These are phyloP conservation scores for Sander lucioperca DNA, from an alignment of 2,113 vertebrate species.

Conservation along the genomic window DNA sequence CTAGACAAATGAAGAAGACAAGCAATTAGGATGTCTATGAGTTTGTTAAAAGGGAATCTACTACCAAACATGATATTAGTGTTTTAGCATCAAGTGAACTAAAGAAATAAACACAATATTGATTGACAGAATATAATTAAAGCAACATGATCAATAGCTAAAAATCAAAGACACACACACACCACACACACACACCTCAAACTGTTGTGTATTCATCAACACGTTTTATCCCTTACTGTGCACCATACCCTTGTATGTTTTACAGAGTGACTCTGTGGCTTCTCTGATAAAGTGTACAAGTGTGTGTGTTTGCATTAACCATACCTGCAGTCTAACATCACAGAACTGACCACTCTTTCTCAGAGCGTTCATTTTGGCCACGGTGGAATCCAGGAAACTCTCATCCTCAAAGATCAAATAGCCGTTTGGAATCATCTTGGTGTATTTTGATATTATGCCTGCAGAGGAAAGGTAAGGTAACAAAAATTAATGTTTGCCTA, in stretches of 20 bases:
- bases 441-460: constrained; percentile 64
- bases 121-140: background rate
- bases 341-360: constrained; percentile 99
- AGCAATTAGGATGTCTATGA: background rate
- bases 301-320: background rate
- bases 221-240: too few species aligned
- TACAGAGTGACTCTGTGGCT: background rate
- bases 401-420: constrained; percentile 99
- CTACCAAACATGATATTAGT: background rate
- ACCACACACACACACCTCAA: background rate
- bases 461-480: background rate
- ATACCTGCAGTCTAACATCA: constrained; percentile 97
- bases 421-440: constrained; percentile 97
- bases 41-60: background rate
- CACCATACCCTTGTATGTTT: background rate
- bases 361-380: constrained; percentile 98
- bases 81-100: background rate
- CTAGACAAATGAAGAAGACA: constrained; percentile 46
- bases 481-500: background rate
- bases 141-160: background rate
- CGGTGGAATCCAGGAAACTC: constrained; percentile 97
- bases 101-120: background rate
- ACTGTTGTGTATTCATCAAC: background rate
- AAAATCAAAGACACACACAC: too few species aligned
- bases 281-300: background rate